Evolutionary conservation across 2,888 invertebrate genomes (phyloP), one percentile per base, ranked within the genome.

Genomic region (Camptogramma bilineatum): DNA sequence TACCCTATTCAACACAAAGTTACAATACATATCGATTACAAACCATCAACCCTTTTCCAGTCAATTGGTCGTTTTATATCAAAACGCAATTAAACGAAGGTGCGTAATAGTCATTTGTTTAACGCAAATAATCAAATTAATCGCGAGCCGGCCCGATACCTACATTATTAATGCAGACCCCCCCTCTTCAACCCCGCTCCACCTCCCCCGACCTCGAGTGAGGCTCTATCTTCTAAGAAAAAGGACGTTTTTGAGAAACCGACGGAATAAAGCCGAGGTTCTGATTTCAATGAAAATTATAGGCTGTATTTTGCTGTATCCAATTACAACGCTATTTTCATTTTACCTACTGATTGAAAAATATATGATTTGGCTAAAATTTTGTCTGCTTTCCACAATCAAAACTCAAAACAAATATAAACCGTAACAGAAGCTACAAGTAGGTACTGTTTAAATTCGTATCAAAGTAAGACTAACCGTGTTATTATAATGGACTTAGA

Each of bases 81-180:
- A 69, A 66, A 69, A 66, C 51, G 57, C 62, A 64, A 71, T 68
- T 66, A 70, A 62, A 24, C 42, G 63, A 69, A 72, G 68, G 71
- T 71, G 66, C 67, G 65, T 69, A 73, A 70, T 65, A 68, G 64
- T 60, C 71, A 73, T 71, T 73, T 69, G 64, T 71, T 73, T 73
- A 71, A 64, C 85, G 88, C 84, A 89, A 88, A 86, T 91, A 91
- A 92, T 92, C 89, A 89, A 91, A 91, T 91, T 92, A 91, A 91
- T 90, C 87, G 87, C 80, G 82, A 90, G 83, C 82, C 85, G 79
- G 85, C 79, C 87, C 86, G 89, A 91, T 91, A 91, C 86, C 90
- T 88, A 87, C 88, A 93, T 93, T 93, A 93, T 91, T 93, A 91
- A 93, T 93, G 91, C 91, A 93, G 82, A 77, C 79, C 77, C 78